Evolutionary conservation across 2,888 invertebrate species (phyloP).

Genomic region (Temnothorax ravouxi): DNA sequence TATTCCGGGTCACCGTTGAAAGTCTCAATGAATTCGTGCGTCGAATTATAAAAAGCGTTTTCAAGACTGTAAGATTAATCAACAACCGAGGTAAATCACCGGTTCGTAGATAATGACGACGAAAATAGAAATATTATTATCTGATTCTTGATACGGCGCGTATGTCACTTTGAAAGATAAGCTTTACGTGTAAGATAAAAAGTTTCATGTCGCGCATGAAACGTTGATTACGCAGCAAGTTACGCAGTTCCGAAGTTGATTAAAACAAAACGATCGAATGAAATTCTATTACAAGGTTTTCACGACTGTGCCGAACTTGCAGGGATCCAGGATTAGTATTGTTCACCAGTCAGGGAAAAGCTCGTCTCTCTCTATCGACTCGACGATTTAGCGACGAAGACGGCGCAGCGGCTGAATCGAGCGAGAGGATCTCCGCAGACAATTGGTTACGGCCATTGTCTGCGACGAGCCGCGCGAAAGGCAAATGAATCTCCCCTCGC

Average conservation of each 20-base stretch:
- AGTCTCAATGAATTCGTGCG: neutral
- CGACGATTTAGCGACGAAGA: neutral
- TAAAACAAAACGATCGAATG: neutral
- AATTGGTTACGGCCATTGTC: slow-evolving; percentile 48
- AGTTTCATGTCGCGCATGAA: neutral
- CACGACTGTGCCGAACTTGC: neutral
- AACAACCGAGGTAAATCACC: neutral
- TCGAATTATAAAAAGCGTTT: slow-evolving; percentile 4
- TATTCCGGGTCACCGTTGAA: neutral
- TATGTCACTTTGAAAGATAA: neutral
- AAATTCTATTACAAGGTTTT: neutral
- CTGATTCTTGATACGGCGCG: neutral
- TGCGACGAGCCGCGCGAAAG: slow-evolving; percentile 13
- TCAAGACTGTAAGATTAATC: slow-evolving; percentile 14
- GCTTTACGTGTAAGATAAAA: neutral
- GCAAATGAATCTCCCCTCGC: slow-evolving; percentile 49
- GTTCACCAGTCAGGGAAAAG: neutral
- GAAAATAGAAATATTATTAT: neutral
- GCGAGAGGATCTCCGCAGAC: neutral
- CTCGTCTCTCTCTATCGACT: slow-evolving; percentile 11
- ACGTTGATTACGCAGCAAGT: neutral
- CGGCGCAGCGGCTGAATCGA: neutral
- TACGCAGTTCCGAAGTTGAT: neutral
- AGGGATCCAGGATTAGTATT: neutral
- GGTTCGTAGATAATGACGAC: neutral